phyloP scores from a whole-genome alignment of 2,797 vertebrate genomes.

The Danio choprae region DNA sequence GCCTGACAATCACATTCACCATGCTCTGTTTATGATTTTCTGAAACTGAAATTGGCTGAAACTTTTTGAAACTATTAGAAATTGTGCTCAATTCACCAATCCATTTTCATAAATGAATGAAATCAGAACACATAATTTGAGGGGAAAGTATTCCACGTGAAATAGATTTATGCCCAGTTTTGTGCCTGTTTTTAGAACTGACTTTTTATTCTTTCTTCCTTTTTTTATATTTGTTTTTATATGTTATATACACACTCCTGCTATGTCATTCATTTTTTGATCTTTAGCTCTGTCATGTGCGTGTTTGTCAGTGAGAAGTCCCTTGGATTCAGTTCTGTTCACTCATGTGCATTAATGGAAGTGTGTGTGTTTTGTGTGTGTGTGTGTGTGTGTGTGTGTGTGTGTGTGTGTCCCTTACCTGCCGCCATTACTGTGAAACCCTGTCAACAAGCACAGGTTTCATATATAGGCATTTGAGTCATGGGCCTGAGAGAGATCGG shows the following conservation, averaged over 20 bases:
- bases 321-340: not conserved
- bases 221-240: too few relatives aligned
- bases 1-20: too few relatives aligned
- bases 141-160: too few relatives aligned
- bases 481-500: slow-evolving; percentile 25
- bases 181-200: not conserved
- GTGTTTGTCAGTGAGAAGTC: slow-evolving; percentile 2
- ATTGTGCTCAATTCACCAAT: too few relatives aligned
- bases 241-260: not conserved
- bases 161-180: too few relatives aligned
- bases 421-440: slow-evolving; percentile 1
- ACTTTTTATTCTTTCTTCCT: not conserved
- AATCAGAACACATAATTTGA: too few relatives aligned
- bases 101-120: too few relatives aligned
- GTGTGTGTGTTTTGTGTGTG: slow-evolving; percentile 11
- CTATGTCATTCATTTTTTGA: not conserved
- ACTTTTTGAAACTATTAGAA: too few relatives aligned
- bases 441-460: slow-evolving; percentile 6
- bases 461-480: slow-evolving; percentile 43
- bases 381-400: slow-evolving; percentile 8
- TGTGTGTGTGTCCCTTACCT: slow-evolving; percentile 21
- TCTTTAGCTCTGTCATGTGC: not conserved
- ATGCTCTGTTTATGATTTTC: too few relatives aligned
- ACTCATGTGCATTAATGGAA: slow-evolving; percentile 9
- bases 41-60: too few relatives aligned